A percentile compares a stretch with the other conserved stretches of the same genome.
Evolutionary conservation across 1,140 invertebrate species (phyloP).

Genomic region (Heliconius melpomene): DNA sequence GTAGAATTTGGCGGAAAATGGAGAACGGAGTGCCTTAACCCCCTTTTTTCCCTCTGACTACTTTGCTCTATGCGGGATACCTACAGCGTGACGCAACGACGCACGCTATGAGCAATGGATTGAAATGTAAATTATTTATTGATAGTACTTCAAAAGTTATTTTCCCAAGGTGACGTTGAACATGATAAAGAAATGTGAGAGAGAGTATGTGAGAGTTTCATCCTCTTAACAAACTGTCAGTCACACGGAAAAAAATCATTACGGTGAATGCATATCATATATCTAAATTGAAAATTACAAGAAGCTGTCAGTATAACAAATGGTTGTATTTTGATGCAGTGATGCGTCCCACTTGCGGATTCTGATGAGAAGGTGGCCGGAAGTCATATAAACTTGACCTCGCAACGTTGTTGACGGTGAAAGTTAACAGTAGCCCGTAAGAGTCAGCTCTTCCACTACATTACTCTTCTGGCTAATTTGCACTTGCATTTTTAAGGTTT

Average conservation of each 20-base stretch:
- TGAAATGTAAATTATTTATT: not conserved
- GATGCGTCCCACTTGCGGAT: slow-evolving; percentile 57
- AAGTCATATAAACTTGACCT: slow-evolving; percentile 73
- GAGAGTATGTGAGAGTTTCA: slow-evolving; percentile 20
- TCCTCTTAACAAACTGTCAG: slow-evolving; percentile 15
- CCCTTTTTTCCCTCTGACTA: no score
- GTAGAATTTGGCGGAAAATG: no score
- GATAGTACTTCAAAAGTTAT: not conserved
- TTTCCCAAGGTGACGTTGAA: not conserved
- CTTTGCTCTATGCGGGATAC: no score
- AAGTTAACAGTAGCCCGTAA: slow-evolving; percentile 70
- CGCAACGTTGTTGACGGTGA: slow-evolving; percentile 54
- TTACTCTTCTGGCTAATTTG: slow-evolving; percentile 44
- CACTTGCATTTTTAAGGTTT: slow-evolving; percentile 39
- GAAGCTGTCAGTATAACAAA: slow-evolving; percentile 64
- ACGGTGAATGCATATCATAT: slow-evolving; percentile 36
- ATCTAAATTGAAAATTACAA: slow-evolving; percentile 60
- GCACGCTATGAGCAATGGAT: no score
- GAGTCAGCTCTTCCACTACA: slow-evolving; percentile 42
- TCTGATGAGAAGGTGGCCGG: slow-evolving; percentile 52
- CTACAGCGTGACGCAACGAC: no score
- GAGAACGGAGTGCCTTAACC: no score
- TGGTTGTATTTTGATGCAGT: slow-evolving; percentile 53
- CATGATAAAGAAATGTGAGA: not conserved
- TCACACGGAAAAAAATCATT: slow-evolving; percentile 37